Percentiles rank a stretch among this genome's conserved stretches.
Evolutionary conservation across 1,140 invertebrate species (phyloP).

Genomic region (Apis dorsata): DNA sequence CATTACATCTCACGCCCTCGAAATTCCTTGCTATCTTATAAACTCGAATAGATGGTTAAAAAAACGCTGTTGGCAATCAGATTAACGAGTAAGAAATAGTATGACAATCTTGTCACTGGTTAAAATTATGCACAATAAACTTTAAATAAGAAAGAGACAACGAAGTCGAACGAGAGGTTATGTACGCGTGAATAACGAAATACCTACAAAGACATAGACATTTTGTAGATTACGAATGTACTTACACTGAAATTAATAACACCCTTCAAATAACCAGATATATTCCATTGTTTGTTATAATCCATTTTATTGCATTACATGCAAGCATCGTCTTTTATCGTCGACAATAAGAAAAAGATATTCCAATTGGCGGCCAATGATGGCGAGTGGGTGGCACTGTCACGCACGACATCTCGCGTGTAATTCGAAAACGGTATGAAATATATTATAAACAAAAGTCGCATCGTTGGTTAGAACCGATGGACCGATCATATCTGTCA

Average conservation of each 20-base stretch:
- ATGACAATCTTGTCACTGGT: background rate
- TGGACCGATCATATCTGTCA: constrained; percentile 25
- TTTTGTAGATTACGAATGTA: background rate
- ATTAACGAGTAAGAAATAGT: background rate
- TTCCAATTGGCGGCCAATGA: background rate
- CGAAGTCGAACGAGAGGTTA: background rate
- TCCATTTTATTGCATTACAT: constrained; percentile 3
- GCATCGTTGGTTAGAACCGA: background rate
- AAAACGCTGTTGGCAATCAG: background rate
- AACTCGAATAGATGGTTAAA: background rate
- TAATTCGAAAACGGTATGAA: constrained; percentile 2
- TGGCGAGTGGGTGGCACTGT: constrained; percentile 28
- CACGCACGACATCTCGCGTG: constrained; percentile 4
- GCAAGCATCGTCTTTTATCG: constrained; percentile 24
- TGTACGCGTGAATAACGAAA: no score
- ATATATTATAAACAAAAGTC: background rate
- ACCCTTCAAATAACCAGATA: background rate
- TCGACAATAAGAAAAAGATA: background rate
- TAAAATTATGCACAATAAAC: background rate
- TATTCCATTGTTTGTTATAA: background rate
- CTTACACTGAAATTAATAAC: constrained; percentile 21
- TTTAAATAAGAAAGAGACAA: background rate
- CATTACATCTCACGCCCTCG: constrained; percentile 25
- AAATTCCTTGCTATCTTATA: constrained; percentile 18
- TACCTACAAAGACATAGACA: no score